These are phyloP conservation scores for Sinella curviseta DNA, from an alignment of 1,140 invertebrate species.

Conservation along the genomic window DNA sequence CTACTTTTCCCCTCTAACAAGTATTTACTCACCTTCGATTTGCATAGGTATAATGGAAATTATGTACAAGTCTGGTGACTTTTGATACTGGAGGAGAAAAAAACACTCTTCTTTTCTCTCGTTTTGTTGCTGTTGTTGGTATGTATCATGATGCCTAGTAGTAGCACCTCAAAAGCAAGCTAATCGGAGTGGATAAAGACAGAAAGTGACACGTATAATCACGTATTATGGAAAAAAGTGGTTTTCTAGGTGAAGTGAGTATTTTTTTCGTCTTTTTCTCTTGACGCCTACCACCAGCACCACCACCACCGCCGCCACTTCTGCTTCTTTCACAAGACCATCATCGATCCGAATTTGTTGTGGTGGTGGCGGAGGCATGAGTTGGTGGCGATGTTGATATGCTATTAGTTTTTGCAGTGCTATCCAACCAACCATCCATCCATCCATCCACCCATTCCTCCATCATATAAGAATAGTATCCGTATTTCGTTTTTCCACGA, in stretches of 20 bases:
- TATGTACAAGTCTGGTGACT: background rate
- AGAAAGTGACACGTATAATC: conserved; percentile 10
- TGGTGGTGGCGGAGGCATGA: background rate
- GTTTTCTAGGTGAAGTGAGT: conserved; percentile 3
- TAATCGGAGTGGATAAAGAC: background rate
- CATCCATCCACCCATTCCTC: background rate
- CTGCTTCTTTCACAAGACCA: background rate
- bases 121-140: too few relatives aligned
- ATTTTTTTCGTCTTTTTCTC: background rate
- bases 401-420: too few relatives aligned
- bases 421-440: background rate
- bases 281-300: background rate
- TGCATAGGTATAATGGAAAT: background rate
- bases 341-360: background rate
- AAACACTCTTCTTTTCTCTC: background rate
- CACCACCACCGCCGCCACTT: background rate
- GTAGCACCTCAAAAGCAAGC: background rate
- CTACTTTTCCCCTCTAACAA: too few relatives aligned
- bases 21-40: too few relatives aligned
- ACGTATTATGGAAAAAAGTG: background rate
- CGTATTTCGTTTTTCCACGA: background rate
- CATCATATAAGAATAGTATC: too few relatives aligned
- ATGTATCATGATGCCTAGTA: background rate
- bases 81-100: background rate
- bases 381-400: too few relatives aligned